Evolutionary conservation across 2,888 invertebrate genomes (phyloP).

Genomic region (Cybosia mesomella): DNA sequence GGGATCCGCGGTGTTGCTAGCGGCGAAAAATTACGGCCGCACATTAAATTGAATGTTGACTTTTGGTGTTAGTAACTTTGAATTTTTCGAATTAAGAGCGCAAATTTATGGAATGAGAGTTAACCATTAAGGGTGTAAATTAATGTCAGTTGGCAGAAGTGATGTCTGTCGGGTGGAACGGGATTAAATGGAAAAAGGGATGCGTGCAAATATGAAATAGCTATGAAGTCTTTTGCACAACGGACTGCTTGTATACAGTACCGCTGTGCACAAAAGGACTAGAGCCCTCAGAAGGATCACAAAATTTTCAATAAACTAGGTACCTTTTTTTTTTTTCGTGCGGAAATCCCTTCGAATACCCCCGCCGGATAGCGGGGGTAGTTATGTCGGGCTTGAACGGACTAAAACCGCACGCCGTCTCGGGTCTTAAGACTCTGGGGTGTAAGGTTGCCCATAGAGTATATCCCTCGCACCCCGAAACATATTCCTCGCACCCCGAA

Average conservation of each 20-base stretch:
- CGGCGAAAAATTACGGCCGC: conserved; percentile 47
- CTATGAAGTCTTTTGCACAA: background rate
- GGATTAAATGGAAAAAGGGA: conserved; percentile 9
- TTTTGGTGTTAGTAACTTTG: conserved; percentile 49
- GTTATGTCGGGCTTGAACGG: too few species aligned
- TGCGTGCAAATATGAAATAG: conserved; percentile 2
- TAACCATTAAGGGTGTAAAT: conserved; percentile 38
- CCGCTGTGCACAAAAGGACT: too few species aligned
- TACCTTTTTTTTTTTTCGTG: too few species aligned
- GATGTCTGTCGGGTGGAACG: conserved; percentile 18
- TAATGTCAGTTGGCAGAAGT: conserved; percentile 32
- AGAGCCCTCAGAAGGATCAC: background rate
- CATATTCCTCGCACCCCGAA: too few species aligned
- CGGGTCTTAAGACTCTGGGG: too few species aligned
- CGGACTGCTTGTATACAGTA: background rate
- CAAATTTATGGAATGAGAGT: conserved; percentile 52
- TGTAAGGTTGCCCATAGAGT: too few species aligned
- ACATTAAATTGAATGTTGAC: conserved; percentile 52
- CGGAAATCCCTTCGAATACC: too few species aligned
- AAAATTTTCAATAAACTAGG: too few species aligned
- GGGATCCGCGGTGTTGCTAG: conserved; percentile 42
- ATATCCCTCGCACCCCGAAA: too few species aligned
- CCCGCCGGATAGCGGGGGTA: too few species aligned
- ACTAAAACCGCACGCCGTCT: too few species aligned
- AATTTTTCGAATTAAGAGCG: conserved; percentile 47